phyloP scores from a whole-genome alignment of 2,113 vertebrate species.

The Siniperca chuatsi region DNA sequence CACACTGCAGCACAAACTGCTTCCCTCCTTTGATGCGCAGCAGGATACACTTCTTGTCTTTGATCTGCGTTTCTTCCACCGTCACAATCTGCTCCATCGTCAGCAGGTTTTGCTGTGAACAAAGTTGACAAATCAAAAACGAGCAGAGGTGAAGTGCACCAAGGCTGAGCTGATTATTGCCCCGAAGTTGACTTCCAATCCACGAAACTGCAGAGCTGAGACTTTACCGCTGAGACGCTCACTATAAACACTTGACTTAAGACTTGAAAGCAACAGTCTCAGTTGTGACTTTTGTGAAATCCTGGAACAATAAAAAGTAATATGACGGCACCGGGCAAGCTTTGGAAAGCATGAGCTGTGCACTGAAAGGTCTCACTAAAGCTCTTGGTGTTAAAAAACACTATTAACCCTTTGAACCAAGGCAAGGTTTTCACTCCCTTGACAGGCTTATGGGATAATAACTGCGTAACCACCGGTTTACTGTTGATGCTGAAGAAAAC shows the following conservation, averaged over 20 bases:
- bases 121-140: conserved; percentile 34
- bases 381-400: no score
- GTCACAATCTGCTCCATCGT: conserved; percentile 97
- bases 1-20: conserved; percentile 97
- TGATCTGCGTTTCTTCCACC: conserved; percentile 97
- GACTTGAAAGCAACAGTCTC: neutral
- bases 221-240: neutral
- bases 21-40: conserved; percentile 97
- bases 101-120: conserved; percentile 94
- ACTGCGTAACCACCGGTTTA: no score
- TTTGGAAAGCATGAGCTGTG: no score
- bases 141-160: neutral
- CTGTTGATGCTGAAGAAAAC: no score
- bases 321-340: neutral
- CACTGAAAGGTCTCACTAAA: no score
- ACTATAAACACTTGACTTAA: neutral
- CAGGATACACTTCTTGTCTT: conserved; percentile 98
- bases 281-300: neutral
- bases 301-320: neutral
- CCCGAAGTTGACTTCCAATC: no score
- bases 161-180: neutral
- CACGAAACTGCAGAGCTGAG: neutral
- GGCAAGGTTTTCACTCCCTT: no score
- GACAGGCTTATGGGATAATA: no score
- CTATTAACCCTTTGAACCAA: no score